Evolutionary conservation across 2,797 vertebrate species (phyloP).

Genomic region (Rhynchonycteris naso): DNA sequence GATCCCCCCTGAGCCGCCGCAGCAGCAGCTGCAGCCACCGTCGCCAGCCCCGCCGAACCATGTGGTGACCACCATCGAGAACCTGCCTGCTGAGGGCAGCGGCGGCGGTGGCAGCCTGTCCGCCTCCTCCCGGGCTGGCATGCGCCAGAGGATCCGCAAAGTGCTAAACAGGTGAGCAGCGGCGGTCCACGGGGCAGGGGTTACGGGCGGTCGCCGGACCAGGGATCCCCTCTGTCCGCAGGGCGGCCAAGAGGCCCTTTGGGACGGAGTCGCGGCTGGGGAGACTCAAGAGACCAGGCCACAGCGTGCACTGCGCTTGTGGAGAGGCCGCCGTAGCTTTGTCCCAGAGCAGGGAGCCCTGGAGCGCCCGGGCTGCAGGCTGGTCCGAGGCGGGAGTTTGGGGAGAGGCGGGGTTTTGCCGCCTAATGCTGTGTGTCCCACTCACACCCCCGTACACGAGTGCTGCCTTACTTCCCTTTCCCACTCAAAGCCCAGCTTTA

Average conservation of each 20-base stretch:
- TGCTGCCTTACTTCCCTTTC: neutral
- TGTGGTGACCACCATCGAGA: conserved; percentile 94
- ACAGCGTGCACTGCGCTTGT: neutral
- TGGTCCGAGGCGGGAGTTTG: conserved; percentile 67
- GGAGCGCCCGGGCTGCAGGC: neutral
- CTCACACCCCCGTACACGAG: neutral
- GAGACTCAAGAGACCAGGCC: neutral
- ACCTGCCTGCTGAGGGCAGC: conserved; percentile 88
- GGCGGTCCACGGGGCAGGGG: conserved; percentile 4
- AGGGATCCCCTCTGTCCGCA: neutral
- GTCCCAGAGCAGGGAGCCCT: conserved; percentile 41
- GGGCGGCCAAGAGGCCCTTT: neutral
- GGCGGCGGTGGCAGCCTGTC: conserved; percentile 84
- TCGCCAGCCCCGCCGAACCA: conserved; percentile 88
- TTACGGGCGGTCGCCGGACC: neutral
- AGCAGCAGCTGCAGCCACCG: conserved; percentile 74
- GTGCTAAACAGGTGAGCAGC: conserved; percentile 92
- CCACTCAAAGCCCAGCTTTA: neutral
- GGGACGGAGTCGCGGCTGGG: neutral
- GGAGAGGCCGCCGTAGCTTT: conserved; percentile 56
- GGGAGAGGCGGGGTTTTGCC: conserved; percentile 52
- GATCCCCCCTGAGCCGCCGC: conserved; percentile 88
- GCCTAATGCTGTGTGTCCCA: neutral
- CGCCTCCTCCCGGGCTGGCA: conserved; percentile 85
- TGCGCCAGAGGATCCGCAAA: conserved; percentile 91